Base-by-base conservation (phyloP, 1,140 invertebrate genomes). In the Trichogramma pretiosum region DNA sequence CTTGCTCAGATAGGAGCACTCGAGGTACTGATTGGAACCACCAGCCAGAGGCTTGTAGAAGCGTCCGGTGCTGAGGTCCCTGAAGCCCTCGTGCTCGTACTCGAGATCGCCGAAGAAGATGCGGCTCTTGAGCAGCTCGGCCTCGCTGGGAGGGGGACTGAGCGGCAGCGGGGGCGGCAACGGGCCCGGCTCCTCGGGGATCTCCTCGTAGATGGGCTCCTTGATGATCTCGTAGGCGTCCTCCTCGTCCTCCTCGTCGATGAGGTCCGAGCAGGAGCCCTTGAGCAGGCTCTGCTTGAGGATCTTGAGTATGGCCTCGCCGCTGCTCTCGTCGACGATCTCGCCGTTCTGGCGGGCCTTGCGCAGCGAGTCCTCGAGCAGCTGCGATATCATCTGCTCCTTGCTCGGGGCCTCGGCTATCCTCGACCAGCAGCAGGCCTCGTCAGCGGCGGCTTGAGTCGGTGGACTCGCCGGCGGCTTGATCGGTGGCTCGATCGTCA, bases 171-270 rank as follows among this genome's bases (percentile, higher is more conserved):
- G 83, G 0, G 83, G 58, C 2, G 85, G 85, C 41, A 87, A 60
- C 5, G 84, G 84, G 14, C 83, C 85, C 8, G 85, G 85, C 55
- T 84, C 82, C 53, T 87, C 84, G 9, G 78, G 76, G 40, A 90
- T 87, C 70, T 92, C 88, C 70, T 91, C 88, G 62, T 91, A 91
- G 60, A 91, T 91, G 3, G 87, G 87, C 70, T 91, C 87, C 36
- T 82, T 75, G 21, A 89, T 87, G 16, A 84, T 79, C 60, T 89
- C 87, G 53, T 89, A 88, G 45, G 84, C 80, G 71, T 88, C 74
- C 46, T 74, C 71, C 76, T 87, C 58, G 58, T 61, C 59, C 47
- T 52, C 56, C 54, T 66, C 57, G 34, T 56, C 40, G 33, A 66
- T 62, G 7, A 60, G 35, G 1, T 56, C 67, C 1, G 66, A 65